phyloP scores from a whole-genome alignment of 2,888 invertebrate genomes.

The Arctia plantaginis region DNA sequence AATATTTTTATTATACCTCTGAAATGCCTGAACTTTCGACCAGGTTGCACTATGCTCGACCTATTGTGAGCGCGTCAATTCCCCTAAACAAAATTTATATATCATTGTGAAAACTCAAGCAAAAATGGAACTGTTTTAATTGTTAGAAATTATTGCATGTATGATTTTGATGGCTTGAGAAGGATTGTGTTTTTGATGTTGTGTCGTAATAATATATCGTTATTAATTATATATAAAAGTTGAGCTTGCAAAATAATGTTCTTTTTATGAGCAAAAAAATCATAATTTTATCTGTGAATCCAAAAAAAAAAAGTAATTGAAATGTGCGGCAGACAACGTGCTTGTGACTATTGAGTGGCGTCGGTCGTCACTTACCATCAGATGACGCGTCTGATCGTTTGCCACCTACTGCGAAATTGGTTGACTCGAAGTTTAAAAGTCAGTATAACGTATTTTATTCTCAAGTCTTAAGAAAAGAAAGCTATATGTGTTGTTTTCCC shows the following conservation, averaged over 20 bases:
- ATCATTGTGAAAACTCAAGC: neutral
- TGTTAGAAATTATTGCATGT: slow-evolving; percentile 2
- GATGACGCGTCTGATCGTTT: no score
- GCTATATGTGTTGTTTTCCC: slow-evolving; percentile 48
- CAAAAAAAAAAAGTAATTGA: neutral
- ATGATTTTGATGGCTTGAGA: neutral
- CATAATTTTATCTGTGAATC: neutral
- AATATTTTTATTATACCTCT: no score
- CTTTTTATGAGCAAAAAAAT: neutral
- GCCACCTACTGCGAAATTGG: no score
- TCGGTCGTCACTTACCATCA: no score
- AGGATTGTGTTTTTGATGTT: neutral
- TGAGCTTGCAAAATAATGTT: neutral
- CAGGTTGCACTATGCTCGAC: neutral
- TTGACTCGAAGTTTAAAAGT: no score
- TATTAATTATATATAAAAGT: neutral
- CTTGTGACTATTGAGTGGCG: no score
- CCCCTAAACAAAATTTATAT: neutral
- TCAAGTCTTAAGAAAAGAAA: neutral
- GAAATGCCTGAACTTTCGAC: no score
- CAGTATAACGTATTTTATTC: no score
- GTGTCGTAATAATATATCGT: neutral
- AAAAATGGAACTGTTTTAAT: neutral
- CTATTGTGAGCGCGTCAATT: neutral
- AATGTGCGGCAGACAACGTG: no score